Evolutionary conservation across 2,888 invertebrate species (phyloP).

Genomic region (Melieria picta): DNA sequence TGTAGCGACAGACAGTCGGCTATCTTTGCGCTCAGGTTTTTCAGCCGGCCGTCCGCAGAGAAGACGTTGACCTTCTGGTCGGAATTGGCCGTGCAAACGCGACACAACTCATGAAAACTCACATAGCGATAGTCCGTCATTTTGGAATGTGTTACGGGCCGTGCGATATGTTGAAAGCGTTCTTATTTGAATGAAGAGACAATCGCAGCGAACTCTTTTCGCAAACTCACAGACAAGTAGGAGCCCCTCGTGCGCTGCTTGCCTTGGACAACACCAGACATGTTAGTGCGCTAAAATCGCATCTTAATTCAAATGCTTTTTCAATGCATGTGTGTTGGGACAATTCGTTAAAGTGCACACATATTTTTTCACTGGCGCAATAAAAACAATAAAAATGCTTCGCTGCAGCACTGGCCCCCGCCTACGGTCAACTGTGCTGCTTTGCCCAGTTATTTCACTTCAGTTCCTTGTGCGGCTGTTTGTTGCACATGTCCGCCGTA

Average conservation of each 20-base stretch:
- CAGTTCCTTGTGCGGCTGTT: background rate
- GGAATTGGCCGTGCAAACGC: conserved; percentile 74
- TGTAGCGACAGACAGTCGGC: conserved; percentile 70
- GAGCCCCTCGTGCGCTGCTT: too few species aligned
- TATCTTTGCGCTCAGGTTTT: conserved; percentile 74
- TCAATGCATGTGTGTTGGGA: too few species aligned
- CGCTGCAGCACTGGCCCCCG: too few species aligned
- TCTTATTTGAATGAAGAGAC: background rate
- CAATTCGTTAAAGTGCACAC: too few species aligned
- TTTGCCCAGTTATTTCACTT: background rate
- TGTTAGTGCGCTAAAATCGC: background rate
- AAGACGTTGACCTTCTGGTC: conserved; percentile 75
- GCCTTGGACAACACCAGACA: background rate
- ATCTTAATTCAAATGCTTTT: too few species aligned
- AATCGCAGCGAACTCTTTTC: too few species aligned
- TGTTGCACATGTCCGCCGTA: background rate
- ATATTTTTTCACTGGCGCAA: too few species aligned
- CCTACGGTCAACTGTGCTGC: too few species aligned
- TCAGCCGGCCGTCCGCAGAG: conserved; percentile 73
- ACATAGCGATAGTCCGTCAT: conserved; percentile 74
- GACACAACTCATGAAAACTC: conserved; percentile 77
- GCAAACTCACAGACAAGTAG: too few species aligned
- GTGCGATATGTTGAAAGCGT: background rate
- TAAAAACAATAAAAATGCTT: too few species aligned
- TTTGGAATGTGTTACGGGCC: background rate